phyloP scores from a whole-genome alignment of 2,113 vertebrate species.

The Toxotes chatareus region DNA sequence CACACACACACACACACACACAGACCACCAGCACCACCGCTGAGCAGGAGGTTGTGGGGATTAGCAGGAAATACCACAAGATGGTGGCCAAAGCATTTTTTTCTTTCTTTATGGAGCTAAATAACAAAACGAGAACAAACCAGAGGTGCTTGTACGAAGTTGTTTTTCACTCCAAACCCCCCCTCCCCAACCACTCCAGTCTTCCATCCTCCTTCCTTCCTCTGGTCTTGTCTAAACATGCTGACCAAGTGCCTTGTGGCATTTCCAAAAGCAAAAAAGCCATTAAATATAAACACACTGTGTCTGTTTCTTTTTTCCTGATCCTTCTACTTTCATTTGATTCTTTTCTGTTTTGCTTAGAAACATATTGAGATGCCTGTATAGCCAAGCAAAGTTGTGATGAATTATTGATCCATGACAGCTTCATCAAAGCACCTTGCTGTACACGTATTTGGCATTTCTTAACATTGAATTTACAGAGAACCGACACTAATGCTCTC shows the following conservation, averaged over 20 bases:
- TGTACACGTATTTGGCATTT: slow-evolving; percentile 84
- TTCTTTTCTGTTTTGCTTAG: slow-evolving; percentile 71
- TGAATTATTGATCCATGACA: slow-evolving; percentile 88
- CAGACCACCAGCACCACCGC: slow-evolving; percentile 56
- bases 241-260: slow-evolving; percentile 74
- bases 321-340: slow-evolving; percentile 74
- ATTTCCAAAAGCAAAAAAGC: slow-evolving; percentile 76
- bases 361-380: slow-evolving; percentile 82
- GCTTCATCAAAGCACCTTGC: slow-evolving; percentile 81
- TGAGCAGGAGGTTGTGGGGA: slow-evolving; percentile 79
- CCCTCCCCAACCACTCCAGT: neutral
- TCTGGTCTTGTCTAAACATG: slow-evolving; percentile 72
- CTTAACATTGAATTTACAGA: slow-evolving; percentile 83
- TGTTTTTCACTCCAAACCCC: slow-evolving; percentile 37
- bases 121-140: slow-evolving; percentile 85
- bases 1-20: slow-evolving; percentile 41
- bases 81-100: slow-evolving; percentile 79
- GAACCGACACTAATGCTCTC: slow-evolving; percentile 87
- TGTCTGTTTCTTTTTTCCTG: slow-evolving; percentile 39
- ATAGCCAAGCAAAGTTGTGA: slow-evolving; percentile 80
- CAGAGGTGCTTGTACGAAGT: slow-evolving; percentile 73
- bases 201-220: slow-evolving; percentile 61
- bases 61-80: slow-evolving; percentile 79
- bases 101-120: slow-evolving; percentile 67
- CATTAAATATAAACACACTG: slow-evolving; percentile 76